These are phyloP conservation scores for Cisticola juncidis DNA, from an alignment of 2,113 vertebrate genomes.

Conservation along the genomic window DNA sequence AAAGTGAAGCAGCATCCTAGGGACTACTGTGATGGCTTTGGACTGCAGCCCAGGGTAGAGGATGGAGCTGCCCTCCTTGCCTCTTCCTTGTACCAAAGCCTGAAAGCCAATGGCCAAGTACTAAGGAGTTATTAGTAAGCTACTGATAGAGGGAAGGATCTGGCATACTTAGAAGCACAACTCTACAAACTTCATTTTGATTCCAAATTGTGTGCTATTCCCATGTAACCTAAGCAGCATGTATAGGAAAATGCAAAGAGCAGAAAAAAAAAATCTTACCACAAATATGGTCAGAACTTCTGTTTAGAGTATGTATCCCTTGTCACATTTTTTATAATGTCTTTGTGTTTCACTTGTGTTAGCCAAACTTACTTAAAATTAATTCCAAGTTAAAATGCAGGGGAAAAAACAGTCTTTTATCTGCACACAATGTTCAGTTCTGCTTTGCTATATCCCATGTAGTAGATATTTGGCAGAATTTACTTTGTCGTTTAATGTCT, in stretches of 20 bases:
- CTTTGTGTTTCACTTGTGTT: neutral
- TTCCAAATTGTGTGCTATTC: neutral
- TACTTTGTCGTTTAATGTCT: neutral
- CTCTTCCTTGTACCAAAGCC: neutral
- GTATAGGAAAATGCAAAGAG: neutral
- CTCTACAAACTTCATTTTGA: neutral
- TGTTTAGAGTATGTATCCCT: neutral
- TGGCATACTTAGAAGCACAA: neutral
- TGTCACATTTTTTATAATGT: neutral
- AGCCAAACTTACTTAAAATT: neutral
- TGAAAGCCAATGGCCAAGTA: neutral
- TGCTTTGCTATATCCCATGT: neutral
- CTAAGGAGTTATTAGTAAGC: neutral
- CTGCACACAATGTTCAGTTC: neutral
- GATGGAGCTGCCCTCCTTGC: neutral
- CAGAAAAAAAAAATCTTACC: neutral
- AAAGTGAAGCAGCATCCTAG: neutral
- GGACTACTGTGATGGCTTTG: neutral
- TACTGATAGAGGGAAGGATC: neutral
- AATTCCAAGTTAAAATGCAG: neutral
- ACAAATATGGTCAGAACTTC: neutral
- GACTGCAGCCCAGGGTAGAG: neutral
- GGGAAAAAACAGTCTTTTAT: neutral
- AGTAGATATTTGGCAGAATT: neutral
- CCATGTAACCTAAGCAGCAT: neutral